Evolutionary conservation across 2,113 vertebrate species (phyloP).

Genomic region (Phrynosoma platyrhinos): DNA sequence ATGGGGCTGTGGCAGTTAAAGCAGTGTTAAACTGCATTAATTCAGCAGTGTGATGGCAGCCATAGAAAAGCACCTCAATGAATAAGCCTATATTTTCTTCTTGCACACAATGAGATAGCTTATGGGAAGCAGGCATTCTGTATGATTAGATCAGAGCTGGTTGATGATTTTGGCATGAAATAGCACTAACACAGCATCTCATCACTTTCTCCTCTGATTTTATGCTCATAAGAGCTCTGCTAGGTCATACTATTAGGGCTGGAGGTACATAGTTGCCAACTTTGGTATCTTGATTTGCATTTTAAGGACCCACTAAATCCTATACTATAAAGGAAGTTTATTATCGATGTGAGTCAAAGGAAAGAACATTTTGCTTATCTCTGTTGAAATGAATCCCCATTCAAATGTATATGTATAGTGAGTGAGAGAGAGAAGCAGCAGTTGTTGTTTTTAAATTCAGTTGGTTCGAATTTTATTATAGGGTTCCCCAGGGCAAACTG

Average conservation of each 20-base stretch:
- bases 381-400: neutral
- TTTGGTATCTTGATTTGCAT: neutral
- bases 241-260: neutral
- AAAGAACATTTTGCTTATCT: neutral
- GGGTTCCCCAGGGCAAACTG: slow-evolving; percentile 84
- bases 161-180: neutral
- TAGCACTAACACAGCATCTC: neutral
- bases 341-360: neutral
- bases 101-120: neutral
- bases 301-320: neutral
- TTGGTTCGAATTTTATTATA: slow-evolving; percentile 53
- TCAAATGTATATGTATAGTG: neutral
- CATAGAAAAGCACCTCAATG: neutral
- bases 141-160: neutral
- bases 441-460: slow-evolving; percentile 31
- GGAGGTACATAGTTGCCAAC: neutral
- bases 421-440: too few relatives aligned
- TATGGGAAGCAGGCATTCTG: neutral
- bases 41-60: too few relatives aligned
- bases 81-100: neutral
- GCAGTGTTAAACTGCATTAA: too few relatives aligned
- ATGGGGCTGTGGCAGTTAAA: too few relatives aligned
- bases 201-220: neutral
- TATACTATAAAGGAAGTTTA: neutral
- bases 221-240: neutral